Evolutionary conservation across 2,888 invertebrate species (phyloP).

Genomic region (Drosophila pseudotalamancana): DNA sequence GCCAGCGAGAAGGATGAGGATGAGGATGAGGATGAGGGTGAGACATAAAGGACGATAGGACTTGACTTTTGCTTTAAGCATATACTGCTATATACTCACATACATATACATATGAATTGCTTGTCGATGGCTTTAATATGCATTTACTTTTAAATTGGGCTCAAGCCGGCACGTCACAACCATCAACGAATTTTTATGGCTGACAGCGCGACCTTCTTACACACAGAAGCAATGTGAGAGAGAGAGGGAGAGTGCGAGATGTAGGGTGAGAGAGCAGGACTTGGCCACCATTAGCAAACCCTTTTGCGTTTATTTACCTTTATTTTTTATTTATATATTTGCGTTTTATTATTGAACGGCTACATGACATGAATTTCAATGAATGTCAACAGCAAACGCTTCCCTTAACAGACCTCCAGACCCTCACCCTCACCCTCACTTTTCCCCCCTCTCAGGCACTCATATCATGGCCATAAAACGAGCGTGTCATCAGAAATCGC

Average conservation of each 20-base stretch:
- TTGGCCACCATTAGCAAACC: conserved; percentile 71
- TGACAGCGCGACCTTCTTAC: conserved; percentile 38
- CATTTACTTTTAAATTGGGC: conserved; percentile 23
- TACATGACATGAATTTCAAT: conserved; percentile 77
- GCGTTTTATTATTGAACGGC: conserved; percentile 79
- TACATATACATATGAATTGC: neutral
- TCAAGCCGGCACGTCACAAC: conserved; percentile 55
- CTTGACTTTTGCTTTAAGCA: conserved; percentile 68
- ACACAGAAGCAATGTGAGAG: conserved; percentile 18
- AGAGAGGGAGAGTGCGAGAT: neutral
- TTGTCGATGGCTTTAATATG: conserved; percentile 43
- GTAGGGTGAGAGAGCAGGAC: conserved; percentile 17
- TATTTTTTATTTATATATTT: conserved; percentile 78
- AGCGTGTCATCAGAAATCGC: conserved; percentile 80
- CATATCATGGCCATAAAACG: conserved; percentile 72
- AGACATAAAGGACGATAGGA: conserved; percentile 1
- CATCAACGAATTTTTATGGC: conserved; percentile 70
- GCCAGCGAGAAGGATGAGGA: conserved; percentile 1
- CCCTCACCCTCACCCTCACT: too few relatives aligned
- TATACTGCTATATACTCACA: neutral
- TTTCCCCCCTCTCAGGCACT: neutral
- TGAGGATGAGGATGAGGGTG: neutral
- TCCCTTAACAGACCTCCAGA: too few relatives aligned
- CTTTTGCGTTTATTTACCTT: conserved; percentile 79
- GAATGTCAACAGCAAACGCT: conserved; percentile 65